Evolutionary conservation across 2,797 vertebrate species (phyloP).

Genomic region (Anguilla marmorata): DNA sequence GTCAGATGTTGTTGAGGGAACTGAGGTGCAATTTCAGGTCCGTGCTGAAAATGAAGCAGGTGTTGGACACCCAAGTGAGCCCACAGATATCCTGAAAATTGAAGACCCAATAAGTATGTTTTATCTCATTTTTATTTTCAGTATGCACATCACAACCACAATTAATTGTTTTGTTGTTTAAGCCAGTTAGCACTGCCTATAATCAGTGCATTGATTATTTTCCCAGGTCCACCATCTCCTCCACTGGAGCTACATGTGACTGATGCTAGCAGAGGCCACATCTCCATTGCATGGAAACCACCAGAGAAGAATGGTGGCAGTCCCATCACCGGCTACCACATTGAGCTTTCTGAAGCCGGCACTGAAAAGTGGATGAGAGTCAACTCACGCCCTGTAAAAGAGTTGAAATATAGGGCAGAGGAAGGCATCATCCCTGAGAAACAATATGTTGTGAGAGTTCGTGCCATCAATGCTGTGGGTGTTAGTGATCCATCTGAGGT

Average conservation of each 20-base stretch:
- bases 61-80: slow-evolving; percentile 91
- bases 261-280: slow-evolving; percentile 85
- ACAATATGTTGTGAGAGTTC: slow-evolving; percentile 90
- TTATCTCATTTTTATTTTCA: not conserved
- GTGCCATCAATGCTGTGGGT: slow-evolving; percentile 90
- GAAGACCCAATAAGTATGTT: slow-evolving; percentile 90
- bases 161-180: not conserved
- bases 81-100: slow-evolving; percentile 88
- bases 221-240: slow-evolving; percentile 84
- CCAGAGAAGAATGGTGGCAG: slow-evolving; percentile 89
- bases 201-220: not conserved
- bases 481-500: slow-evolving; percentile 93
- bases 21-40: slow-evolving; percentile 95
- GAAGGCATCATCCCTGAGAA: slow-evolving; percentile 93
- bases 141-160: not conserved
- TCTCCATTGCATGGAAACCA: slow-evolving; percentile 91
- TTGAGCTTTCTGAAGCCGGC: slow-evolving; percentile 92
- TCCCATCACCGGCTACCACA: slow-evolving; percentile 88
- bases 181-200: not conserved
- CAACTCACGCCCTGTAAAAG: slow-evolving; percentile 94
- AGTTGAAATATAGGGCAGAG: slow-evolving; percentile 88
- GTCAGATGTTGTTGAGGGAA: slow-evolving; percentile 96
- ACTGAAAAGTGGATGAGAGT: slow-evolving; percentile 98
- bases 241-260: slow-evolving; percentile 91
- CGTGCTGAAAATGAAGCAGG: slow-evolving; percentile 96